Evolutionary conservation across 92 coral and sea anemone species (phyloP), one percentile per base, ranked within the genome.

Genomic region (Phenganax stokvisi): DNA sequence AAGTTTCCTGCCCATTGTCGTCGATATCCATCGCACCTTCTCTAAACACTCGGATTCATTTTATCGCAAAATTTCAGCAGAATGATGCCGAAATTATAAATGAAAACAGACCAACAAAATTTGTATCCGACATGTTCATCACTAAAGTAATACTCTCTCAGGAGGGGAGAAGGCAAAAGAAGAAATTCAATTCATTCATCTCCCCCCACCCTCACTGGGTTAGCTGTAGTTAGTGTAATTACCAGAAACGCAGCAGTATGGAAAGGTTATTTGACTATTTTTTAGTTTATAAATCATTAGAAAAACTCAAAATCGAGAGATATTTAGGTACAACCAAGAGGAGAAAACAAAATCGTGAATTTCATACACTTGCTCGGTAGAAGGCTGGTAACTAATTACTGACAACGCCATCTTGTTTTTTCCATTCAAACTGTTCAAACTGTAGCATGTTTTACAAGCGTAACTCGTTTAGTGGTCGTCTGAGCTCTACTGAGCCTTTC

Each of bases 401-500:
- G 28, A 76, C 12, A 67, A 17, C 82, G 72, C 82, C 82, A 78
- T 78, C 10, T 78, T 78, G 16, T 58, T 15, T 85, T 70, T 8
- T n/a, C n/a, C 52, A 54, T 83, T 75, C 55, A 12, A 4, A 51
- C 51, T 81, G 47, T 10, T 80, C 53, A 30, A 47, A 57, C 47
- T 60, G 12, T n/a, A 20, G 25, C 80, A 94, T 94, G 98, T 94
- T 94, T 87, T 94, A 92, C 82, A 94, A 94, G 75, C 90, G 90
- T 78, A 90, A 87, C 75, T 85, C 97, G 13, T 94, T 92, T 75
- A 80, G 89, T 72, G 98, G 98, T 64, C 85, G 89, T 81, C 53
- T 94, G 71, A 76, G 88, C 67, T 77, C 97, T 27, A 72, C 98
- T 57, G 98, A 94, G 57, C 96, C 98, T 17, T 81, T 86, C 55